Percentiles rank a stretch among this genome's conserved stretches.
phyloP scores from a whole-genome alignment of 2,888 invertebrate genomes.

The Arrhopalites spinosus region DNA sequence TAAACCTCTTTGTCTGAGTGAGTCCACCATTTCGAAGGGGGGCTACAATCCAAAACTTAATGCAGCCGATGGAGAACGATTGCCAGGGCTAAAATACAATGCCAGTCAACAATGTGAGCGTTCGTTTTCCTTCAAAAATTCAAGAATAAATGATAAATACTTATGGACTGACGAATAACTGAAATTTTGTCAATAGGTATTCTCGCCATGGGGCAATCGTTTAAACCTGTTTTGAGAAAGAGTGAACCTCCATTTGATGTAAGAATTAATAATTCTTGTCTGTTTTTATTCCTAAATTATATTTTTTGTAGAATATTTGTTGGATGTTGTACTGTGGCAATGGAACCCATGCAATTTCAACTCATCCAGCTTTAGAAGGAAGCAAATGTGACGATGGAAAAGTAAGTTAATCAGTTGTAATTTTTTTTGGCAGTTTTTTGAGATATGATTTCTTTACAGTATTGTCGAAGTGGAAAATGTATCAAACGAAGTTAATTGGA shows the following conservation, averaged over 20 bases:
- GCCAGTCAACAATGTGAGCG: conserved; percentile 57
- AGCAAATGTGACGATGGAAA: conserved; percentile 57
- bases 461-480: background rate
- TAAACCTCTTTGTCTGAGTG: conserved; percentile 31
- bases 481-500: background rate
- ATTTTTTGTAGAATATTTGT: conserved; percentile 57
- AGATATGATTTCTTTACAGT: background rate
- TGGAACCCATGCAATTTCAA: conserved; percentile 58
- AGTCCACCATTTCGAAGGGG: conserved; percentile 18
- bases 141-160: too few relatives aligned
- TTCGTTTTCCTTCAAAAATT: too few relatives aligned
- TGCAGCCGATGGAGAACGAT: conserved; percentile 39
- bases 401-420: conserved; percentile 32
- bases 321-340: conserved; percentile 59
- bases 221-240: conserved; percentile 57
- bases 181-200: too few relatives aligned
- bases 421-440: background rate
- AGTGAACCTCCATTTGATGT: conserved; percentile 58
- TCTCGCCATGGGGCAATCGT: conserved; percentile 57
- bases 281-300: conserved; percentile 9
- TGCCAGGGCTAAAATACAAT: conserved; percentile 58
- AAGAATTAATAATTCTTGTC: conserved; percentile 32
- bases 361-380: conserved; percentile 60
- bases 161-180: too few relatives aligned
- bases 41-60: conserved; percentile 38